Evolutionary conservation across 2,888 invertebrate genomes (phyloP), one percentile per base, ranked within the genome.

Genomic region (Germaria angustata): DNA sequence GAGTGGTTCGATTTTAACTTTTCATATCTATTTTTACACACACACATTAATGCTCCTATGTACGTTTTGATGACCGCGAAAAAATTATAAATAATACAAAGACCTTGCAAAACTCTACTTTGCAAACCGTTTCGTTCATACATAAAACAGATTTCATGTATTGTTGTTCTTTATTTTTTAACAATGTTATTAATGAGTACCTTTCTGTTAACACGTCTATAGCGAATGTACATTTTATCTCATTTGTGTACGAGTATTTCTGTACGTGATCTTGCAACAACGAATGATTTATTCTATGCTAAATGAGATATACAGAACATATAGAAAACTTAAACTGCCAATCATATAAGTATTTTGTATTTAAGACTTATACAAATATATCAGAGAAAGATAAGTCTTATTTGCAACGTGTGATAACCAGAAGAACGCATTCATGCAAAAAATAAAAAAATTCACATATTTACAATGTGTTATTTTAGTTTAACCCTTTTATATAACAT

Each of bases 261-360:
- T 28, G 73, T 78, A 81, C 81, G 78, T 81, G 81, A 81, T 77
- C 73, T 11, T 32, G 32, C 17, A 72, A 78, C 39, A 55, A 61
- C 57, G 72, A 34, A 32, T 28, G 39, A 24, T 61, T 24, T 17
- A 22, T 61, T 39, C 9, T 55, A 17, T 28, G 11, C 24, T 17
- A 17, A 6, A 15, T 24, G 36, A n/a, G 22, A 49, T 17, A 59
- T n/a, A 9, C 9, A 28, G 32, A 61, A 41, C 41, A 63, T 8
- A 61, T 7, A 22, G 13, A 34, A 6, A 6, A 28, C 3, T 28
- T 28, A 28, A 28, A 28, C 3, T 28, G 6, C 4, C 3, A 28
- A 4, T 53, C 46, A 22, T 9, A n/a, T n/a, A n/a, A n/a, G n/a
- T n/a, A n/a, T n/a, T n/a, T n/a, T n/a, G n/a, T n/a, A n/a, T n/a